Evolutionary conservation across 2,113 vertebrate species (phyloP), one percentile per base, ranked within the genome.

Genomic region (Gopherus flavomarginatus): DNA sequence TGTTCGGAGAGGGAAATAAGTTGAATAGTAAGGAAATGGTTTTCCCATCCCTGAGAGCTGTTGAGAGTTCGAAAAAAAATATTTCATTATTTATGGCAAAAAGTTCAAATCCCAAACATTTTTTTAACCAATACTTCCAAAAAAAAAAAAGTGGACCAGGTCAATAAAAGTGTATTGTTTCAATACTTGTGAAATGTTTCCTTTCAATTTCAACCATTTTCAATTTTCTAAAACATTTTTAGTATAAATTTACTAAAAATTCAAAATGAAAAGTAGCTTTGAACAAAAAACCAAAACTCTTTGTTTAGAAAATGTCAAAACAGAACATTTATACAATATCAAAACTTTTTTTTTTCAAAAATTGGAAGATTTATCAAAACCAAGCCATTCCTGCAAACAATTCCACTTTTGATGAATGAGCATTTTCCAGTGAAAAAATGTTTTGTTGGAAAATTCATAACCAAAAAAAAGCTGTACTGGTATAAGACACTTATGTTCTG

Each of bases 341-440:
- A 85, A 54, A 24, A 17, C 13, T 5, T 35, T 49, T 75, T 89
- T 2, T 52, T 77, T 75, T 2, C 86, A 22, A 52, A 83, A 57
- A 89, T 3, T 1, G 31, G 38, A 29, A 87, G 42, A 82, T 94
- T 92, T 84, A 92, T 95, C 5, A 1, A 5, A 89, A 53, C 0
- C 10, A 54, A 42, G 54, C 3, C 24, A 92, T 92, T 94, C 57
- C 7, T 4, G 22, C 65, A 47, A 83, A 95, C 53, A 19, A 57
- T 90, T 97, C 93, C 35, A 72, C 89, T 96, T 93, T 87, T 81
- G 88, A 81, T 91, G 47, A 88, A 53, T 72, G 44, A 53, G 19
- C 72, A 47, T 91, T 94, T 14, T 82, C 86, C 81, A 75, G 54
- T 21, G 35, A 38, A 22, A 29, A 35, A 29, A 27, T 29, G 11